Evolutionary conservation across 2,113 vertebrate genomes (phyloP), one percentile per base, ranked within the genome.

Genomic region (Podarcis cretensis): DNA sequence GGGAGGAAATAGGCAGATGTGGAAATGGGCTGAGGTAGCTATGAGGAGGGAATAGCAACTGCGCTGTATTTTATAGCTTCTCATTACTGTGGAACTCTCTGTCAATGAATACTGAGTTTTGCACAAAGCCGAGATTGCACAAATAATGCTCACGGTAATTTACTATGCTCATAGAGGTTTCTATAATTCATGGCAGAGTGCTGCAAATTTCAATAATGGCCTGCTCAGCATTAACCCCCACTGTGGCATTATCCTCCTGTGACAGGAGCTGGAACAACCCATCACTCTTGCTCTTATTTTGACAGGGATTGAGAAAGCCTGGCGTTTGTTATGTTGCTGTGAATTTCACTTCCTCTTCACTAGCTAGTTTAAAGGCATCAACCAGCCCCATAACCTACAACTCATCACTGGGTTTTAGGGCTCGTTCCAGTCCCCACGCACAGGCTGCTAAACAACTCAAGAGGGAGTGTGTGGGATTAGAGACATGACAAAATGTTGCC

Each of bases 61-160:
- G 20, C n/a, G 23, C 23, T 25, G 43, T 13, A 84, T 78, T 89
- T 69, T 78, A 89, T 89, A 77, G 87, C 81, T 77, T 69, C 77
- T 87, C 86, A 84, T 84, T 84, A 89, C 43, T 76, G n/a, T 77
- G 23, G 59, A 68, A 83, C 74, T 84, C 59, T 81, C 81, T 89
- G 87, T 78, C 74, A 84, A 69, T 69, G 73, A 89, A 89, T 89
- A 84, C 63, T 89, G 74, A 89, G 87, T 84, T 88, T 89, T 84
- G 87, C 63, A 83, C 87, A 89, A 89, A 89, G 74, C 81, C 7
- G 4, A 83, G 73, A 83, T 83, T 83, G 73, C 59, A 84, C 82
- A 78, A 69, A 84, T 84, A 89, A 89, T 78, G 81, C 40, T 84
- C 63, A n/a, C 7, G 54, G 65, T 78, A 84, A 84, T 89, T 89